Percentiles rank a stretch among this genome's conserved stretches.
Conservation (phyloP, 2,113 vertebrate genomes). For the Pelmatolapia mariae region DNA sequence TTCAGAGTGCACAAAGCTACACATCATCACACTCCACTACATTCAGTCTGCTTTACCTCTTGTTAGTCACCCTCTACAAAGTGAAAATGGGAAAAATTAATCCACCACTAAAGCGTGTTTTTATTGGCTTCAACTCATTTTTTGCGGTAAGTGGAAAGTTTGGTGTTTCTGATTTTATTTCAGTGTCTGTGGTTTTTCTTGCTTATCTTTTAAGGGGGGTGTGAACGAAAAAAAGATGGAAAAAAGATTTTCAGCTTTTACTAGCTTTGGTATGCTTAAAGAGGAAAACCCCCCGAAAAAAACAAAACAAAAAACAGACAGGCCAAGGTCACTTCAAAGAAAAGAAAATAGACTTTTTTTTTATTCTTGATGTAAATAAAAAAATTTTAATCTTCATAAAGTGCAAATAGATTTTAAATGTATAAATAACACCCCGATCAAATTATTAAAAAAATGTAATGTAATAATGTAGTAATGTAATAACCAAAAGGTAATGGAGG, state of each 20-base stretch:
- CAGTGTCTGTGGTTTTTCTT: background rate
- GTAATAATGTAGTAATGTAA: background rate
- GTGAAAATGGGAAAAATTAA: background rate
- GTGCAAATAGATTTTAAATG: background rate
- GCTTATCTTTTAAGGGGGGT: background rate
- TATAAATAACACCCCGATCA: background rate
- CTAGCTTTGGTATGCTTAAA: background rate
- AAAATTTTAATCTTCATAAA: background rate
- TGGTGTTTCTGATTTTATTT: background rate
- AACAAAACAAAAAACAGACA: background rate
- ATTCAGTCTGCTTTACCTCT: background rate
- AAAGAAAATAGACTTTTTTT: background rate
- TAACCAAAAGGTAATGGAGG: background rate
- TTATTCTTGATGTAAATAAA: background rate
- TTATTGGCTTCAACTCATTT: background rate
- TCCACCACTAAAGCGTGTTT: background rate
- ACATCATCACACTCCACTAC: background rate
- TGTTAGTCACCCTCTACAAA: background rate
- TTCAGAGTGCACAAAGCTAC: background rate
- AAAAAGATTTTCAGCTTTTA: background rate
- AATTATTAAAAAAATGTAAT: background rate
- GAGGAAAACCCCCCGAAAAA: background rate
- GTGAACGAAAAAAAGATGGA: accelerated
- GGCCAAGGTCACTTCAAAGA: background rate
- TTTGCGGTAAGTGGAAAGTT: background rate